Base-by-base conservation (phyloP, 2,888 invertebrate species). In the Esperia sulphurella region DNA sequence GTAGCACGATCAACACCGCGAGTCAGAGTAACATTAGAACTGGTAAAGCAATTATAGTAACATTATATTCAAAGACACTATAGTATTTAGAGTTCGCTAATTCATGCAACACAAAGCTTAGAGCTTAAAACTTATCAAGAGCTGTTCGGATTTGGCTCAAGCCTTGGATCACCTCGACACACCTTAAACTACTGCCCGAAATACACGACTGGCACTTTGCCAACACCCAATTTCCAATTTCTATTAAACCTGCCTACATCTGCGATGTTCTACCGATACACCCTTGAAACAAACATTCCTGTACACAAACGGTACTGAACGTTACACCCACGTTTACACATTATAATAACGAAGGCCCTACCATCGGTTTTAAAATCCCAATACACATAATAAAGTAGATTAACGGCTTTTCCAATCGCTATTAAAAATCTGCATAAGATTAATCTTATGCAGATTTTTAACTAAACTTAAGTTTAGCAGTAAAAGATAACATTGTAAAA, bases 221-320 rank as follows among this genome's bases (percentile, higher is more conserved):
- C 47, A 47, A 45, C 43, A 43, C 43, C 43, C 43, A 38, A 47
- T 43, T 43, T 47, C 47, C 47, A 47, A 43, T 47, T 43, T 47
- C 47, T 47, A 47, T 47, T 46, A 46, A 46, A 46, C 46, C 38
- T 42, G 28, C 14, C 28, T 42, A 43, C 43, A 43, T 47, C 43
- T 39, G 13, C 37, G 12, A 6, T 14, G 14, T 13, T 8, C 14
- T 31, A 14, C 45, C 41, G 42, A 49, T 41, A 37, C 44, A 8
- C 10, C 2, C 41, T 48, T 41, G 44, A 33, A 50, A 48, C 46
- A 53, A 67, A 65, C 57, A 50, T 21, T 29, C 40, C 21, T 8
- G 57, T 61, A 62, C 63, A 57, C 63, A 57, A 65, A 65, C 67
- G 59, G 63, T 66, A 68, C 64, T 69, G 59, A 65, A 60, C 58